These are phyloP conservation scores for Nysson spinosus DNA, from an alignment of 2,888 invertebrate genomes.

Conservation along the genomic window DNA sequence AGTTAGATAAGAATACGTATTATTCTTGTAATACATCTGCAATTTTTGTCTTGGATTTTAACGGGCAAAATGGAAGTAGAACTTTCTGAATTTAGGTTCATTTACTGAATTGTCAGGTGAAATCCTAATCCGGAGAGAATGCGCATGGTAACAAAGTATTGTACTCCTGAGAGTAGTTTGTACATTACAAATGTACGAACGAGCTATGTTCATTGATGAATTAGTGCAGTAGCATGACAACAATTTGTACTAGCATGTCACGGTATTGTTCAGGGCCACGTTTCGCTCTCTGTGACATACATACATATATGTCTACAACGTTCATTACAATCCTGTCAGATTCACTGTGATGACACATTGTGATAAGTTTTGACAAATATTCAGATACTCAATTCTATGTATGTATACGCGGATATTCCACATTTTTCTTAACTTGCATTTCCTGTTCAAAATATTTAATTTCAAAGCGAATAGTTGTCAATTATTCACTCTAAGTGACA, in stretches of 20 bases:
- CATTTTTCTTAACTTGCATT: no score
- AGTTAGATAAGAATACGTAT: no score
- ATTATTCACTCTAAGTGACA: no score
- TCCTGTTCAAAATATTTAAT: no score
- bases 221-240: constrained; percentile 16
- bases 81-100: no score
- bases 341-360: constrained; percentile 56
- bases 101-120: no score
- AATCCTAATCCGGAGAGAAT: no score
- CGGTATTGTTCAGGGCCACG: constrained; percentile 30
- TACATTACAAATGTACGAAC: not conserved
- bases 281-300: constrained; percentile 24
- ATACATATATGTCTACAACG: constrained; percentile 20
- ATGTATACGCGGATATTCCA: no score
- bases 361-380: constrained; percentile 63
- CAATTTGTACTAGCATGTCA: constrained; percentile 36
- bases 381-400: constrained; percentile 44
- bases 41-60: no score
- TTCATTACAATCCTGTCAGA: constrained; percentile 57
- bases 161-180: not conserved
- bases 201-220: constrained; percentile 25
- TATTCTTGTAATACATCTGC: no score
- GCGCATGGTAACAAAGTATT: constrained; percentile 7
- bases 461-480: no score
- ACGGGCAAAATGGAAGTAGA: no score